Evolutionary conservation across 2,888 invertebrate genomes (phyloP).

Genomic region (Orthonevra nobilis): DNA sequence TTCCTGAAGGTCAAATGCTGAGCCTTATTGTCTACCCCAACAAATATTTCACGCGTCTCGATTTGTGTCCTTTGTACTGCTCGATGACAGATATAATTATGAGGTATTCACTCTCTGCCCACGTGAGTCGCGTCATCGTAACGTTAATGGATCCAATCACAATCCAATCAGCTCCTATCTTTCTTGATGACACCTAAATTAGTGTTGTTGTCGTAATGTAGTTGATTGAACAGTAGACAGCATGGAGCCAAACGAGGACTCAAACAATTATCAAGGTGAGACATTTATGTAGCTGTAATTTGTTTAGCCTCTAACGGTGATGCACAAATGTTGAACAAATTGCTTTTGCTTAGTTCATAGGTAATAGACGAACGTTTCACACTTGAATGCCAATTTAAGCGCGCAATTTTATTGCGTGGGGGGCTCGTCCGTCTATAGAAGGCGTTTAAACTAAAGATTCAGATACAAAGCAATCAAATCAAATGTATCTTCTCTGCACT

Average conservation of each 20-base stretch:
- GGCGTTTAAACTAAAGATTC: slow-evolving; percentile 17
- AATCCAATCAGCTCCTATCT: too few relatives aligned
- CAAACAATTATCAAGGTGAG: slow-evolving; percentile 30
- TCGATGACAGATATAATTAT: too few relatives aligned
- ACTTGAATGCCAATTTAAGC: slow-evolving; percentile 20
- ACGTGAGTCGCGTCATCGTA: too few relatives aligned
- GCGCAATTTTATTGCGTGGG: slow-evolving; percentile 25
- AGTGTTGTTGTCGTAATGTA: neutral
- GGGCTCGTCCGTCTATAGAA: slow-evolving; percentile 12
- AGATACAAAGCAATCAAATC: neutral
- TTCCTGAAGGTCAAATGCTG: too few relatives aligned
- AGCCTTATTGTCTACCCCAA: too few relatives aligned
- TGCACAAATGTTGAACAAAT: slow-evolving; percentile 22
- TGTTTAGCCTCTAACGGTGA: neutral
- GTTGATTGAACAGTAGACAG: neutral
- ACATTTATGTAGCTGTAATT: slow-evolving; percentile 15
- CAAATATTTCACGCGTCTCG: too few relatives aligned
- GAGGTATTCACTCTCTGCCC: too few relatives aligned
- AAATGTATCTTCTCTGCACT: slow-evolving; percentile 4
- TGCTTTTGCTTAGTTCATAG: neutral
- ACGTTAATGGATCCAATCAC: too few relatives aligned
- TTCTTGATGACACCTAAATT: neutral
- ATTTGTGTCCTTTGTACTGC: too few relatives aligned
- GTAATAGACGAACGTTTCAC: slow-evolving; percentile 9
- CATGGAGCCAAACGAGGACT: neutral